Base-by-base conservation (phyloP, 2,113 vertebrate species). In the Poeciliopsis turrubarensis region DNA sequence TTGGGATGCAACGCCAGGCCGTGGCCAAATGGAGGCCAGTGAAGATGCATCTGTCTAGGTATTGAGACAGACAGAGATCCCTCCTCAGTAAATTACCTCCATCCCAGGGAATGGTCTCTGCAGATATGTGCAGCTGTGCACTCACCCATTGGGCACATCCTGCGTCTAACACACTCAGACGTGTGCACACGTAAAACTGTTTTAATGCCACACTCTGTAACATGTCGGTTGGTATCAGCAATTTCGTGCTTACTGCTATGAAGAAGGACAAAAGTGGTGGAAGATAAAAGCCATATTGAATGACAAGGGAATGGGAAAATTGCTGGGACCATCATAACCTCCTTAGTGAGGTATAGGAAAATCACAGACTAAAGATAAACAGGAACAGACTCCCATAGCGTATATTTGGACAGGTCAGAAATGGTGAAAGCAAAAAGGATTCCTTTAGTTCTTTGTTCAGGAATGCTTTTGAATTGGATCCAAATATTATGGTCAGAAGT, bases 1-100 rank as follows among this genome's bases (percentile, higher is more conserved):
- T 80, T 80, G 67, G 76, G 82, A 91, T 89, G 83, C 71, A 80
- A 71, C 37, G 70, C 79, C 74, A 83, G 79, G 84, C 79, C 72
- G 82, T 83, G 87, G 75, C 75, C 31, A 91, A 92, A 92, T 85
- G 65, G 80, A 89, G 82, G 75, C 88, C 88, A 93, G 84, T 88
- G 89, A 92, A 92, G 91, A 93, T 92, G 82, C 87, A 92, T 91
- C 87, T 79, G 84, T 71, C 32, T 78, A 89, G 78, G 81, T 90
- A 93, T 92, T 85, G 87, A 86, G 84, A 86, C 47, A 80, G 92
- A 92, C 90, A 90, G 78, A 86, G 70, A 86, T 80, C 77, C 82
- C 57, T 86, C 83, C 60, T 79, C 80, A 79, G 77, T 83, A 88
- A 92, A 91, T 92, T 88, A 91, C 84, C 70, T 74, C 62, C 76